Percentiles rank a stretch among this genome's conserved stretches.
Conservation (phyloP, 2,888 invertebrate genomes). For the Leptinotarsa juncta region DNA sequence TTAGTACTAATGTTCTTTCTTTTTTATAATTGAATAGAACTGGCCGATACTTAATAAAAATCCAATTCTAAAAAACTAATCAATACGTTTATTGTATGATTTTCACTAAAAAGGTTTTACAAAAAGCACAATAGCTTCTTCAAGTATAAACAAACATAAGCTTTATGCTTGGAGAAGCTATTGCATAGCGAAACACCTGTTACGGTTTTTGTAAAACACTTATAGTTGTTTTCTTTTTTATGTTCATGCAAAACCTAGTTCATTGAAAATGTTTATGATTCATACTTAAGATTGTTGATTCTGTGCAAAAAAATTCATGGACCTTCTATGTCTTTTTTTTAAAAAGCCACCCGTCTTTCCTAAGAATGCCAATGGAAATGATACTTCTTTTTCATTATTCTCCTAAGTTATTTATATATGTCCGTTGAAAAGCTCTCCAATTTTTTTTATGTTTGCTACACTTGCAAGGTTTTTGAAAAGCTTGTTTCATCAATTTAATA, state of each 20-base stretch:
- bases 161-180: no score
- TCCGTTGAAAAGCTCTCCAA: conserved; percentile 27
- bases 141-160: no score
- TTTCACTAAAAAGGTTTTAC: no score
- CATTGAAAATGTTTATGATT: conserved; percentile 8
- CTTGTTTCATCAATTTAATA: conserved; percentile 31
- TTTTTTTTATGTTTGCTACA: conserved; percentile 21
- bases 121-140: no score
- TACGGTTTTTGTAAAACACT: no score
- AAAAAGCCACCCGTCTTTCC: conserved; percentile 48
- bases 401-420: conserved; percentile 43
- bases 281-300: conserved; percentile 2
- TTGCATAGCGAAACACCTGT: no score
- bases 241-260: conserved; percentile 14
- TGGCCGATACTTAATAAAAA: no score
- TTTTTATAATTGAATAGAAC: no score
- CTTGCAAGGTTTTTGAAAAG: conserved; percentile 37
- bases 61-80: no score
- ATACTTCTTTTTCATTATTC: conserved; percentile 39
- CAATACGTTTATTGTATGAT: no score
- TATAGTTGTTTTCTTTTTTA: no score
- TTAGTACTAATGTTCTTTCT: no score
- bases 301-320: conserved; percentile 1
- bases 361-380: conserved; percentile 45
- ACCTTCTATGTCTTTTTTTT: conserved; percentile 24